Evolutionary conservation across 2,113 vertebrate genomes (phyloP).

Genomic region (Rhineura floridana): DNA sequence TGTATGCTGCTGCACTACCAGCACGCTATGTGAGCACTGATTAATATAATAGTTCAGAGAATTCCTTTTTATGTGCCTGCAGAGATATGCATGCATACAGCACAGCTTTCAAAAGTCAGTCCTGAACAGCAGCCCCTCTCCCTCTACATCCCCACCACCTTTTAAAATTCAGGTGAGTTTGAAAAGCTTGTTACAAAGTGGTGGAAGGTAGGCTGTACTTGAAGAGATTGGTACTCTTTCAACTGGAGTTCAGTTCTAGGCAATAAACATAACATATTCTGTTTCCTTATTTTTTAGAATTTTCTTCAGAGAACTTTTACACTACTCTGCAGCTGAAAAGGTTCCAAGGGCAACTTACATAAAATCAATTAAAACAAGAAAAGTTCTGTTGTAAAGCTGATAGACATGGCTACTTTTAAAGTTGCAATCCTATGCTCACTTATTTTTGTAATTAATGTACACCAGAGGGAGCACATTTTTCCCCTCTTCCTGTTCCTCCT

Average conservation of each 20-base stretch:
- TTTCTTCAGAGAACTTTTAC: neutral
- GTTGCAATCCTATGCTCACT: too few relatives aligned
- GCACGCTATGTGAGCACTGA: conserved; percentile 1
- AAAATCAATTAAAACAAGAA: too few relatives aligned
- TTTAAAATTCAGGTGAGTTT: neutral
- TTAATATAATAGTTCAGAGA: conserved; percentile 28
- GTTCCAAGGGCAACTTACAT: too few relatives aligned
- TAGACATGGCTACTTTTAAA: too few relatives aligned
- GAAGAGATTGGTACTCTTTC: neutral
- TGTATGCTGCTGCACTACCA: conserved; percentile 27
- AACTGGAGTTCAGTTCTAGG: neutral
- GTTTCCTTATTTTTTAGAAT: neutral
- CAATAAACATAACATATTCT: neutral
- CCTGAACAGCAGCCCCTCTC: neutral
- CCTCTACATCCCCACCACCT: neutral
- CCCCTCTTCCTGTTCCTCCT: too few relatives aligned
- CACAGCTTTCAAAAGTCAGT: neutral
- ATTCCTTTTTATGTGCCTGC: neutral
- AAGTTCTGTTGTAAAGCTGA: too few relatives aligned
- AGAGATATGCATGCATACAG: neutral
- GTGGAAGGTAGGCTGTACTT: neutral
- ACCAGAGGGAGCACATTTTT: too few relatives aligned
- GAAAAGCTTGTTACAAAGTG: neutral
- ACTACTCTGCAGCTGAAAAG: neutral
- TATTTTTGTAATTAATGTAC: too few relatives aligned